A percentile compares a stretch with the other conserved stretches of the same genome.
phyloP scores from a whole-genome alignment of 2,113 vertebrate genomes.

The Rhizomys pruinosus region DNA sequence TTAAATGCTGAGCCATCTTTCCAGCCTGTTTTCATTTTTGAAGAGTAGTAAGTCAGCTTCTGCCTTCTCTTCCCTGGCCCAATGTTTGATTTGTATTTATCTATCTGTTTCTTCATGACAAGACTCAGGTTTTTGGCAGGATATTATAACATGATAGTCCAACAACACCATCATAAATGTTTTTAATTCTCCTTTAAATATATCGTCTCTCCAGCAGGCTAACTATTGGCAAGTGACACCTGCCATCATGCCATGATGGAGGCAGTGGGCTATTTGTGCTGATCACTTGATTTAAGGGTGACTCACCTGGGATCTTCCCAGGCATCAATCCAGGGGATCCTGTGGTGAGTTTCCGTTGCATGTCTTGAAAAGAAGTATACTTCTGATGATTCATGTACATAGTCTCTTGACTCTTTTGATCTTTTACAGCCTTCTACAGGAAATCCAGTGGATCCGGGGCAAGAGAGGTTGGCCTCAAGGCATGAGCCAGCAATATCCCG shows the following conservation, averaged over 20 bases:
- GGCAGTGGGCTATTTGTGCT: conserved; percentile 57
- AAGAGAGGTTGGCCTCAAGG: conserved; percentile 37
- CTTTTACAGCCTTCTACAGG: conserved; percentile 71
- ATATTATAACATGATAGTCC: neutral
- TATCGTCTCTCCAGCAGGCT: conserved; percentile 61
- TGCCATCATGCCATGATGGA: conserved; percentile 39
- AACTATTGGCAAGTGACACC: conserved; percentile 63
- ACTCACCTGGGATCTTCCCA: conserved; percentile 71
- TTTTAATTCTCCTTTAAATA: neutral
- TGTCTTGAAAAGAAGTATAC: neutral
- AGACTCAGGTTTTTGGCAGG: neutral
- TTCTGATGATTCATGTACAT: neutral
- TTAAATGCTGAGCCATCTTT: neutral
- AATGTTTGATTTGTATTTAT: neutral
- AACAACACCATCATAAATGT: neutral
- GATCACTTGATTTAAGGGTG: conserved; percentile 64
- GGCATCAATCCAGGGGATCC: conserved; percentile 57
- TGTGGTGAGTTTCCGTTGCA: conserved; percentile 66
- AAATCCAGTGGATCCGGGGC: neutral
- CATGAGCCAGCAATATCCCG: neutral
- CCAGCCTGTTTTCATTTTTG: neutral
- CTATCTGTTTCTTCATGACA: neutral
- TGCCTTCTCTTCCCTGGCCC: neutral
- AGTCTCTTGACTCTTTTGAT: neutral
- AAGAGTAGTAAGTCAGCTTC: neutral